Evolutionary conservation across 2,797 vertebrate species (phyloP).

Genomic region (Steatocranus sp.): DNA sequence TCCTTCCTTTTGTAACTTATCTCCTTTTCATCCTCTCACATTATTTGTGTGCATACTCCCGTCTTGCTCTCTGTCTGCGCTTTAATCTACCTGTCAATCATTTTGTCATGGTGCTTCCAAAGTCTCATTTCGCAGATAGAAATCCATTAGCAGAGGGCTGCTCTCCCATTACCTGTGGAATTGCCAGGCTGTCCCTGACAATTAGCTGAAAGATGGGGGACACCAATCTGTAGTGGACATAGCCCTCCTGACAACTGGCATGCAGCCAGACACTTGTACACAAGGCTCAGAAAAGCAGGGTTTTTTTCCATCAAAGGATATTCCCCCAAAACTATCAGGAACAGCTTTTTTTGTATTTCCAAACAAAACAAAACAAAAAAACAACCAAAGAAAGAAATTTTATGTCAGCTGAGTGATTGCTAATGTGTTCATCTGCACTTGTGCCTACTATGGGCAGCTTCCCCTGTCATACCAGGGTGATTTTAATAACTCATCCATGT

Average conservation of each 20-base stretch:
- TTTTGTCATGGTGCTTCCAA: conserved; percentile 46
- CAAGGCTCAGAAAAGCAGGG: not conserved
- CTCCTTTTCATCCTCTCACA: not conserved
- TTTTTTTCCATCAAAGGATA: not conserved
- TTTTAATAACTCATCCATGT: not conserved
- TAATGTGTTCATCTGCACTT: not conserved
- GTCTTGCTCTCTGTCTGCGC: not conserved
- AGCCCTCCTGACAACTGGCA: conserved; percentile 20
- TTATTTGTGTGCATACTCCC: not conserved
- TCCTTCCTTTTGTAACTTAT: not conserved
- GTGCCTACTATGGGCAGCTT: not conserved
- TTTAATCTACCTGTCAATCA: conserved; percentile 66
- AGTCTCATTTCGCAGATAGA: conserved; percentile 63
- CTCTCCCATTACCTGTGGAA: conserved; percentile 57
- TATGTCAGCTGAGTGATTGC: not conserved
- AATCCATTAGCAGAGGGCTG: conserved; percentile 61
- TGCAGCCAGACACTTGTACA: conserved; percentile 9
- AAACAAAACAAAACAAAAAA: not conserved
- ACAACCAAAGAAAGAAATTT: not conserved
- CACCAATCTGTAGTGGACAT: conserved; percentile 12
- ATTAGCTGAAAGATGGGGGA: conserved; percentile 45
- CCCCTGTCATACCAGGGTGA: not conserved
- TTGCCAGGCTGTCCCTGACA: conserved; percentile 56
- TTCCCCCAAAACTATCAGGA: not conserved
- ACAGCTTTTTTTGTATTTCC: not conserved